Base-by-base conservation (phyloP, 2,113 vertebrate genomes). In the Pleuronectes platessa region DNA sequence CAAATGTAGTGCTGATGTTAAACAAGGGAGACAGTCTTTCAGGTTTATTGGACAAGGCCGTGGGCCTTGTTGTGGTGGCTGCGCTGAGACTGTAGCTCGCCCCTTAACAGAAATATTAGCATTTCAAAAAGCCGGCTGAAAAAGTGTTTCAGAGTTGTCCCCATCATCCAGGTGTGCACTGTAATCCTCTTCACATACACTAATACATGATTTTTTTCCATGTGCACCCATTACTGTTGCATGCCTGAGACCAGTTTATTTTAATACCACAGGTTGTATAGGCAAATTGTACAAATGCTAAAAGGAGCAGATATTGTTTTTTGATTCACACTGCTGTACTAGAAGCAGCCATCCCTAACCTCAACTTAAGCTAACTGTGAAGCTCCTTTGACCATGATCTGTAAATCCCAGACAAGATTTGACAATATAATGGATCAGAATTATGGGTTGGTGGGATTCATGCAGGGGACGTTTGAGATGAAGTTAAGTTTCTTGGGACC, bases 401-500 rank as follows among this genome's bases (percentile, higher is more conserved):
- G 1, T 61, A 81, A 78, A 81, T 64, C 54, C 51, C 42, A 10
- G 49, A 68, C 62, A 68, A 61, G 20, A 65, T 72, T 55, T 64
- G 65, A 45, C 67, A 59, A 74, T 70, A 68, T 70, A 69, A 79
- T 78, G 35, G 49, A 55, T 62, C 53, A 62, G 15, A 76, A 31
- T 74, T 56, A 60, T 54, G 60, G 45, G 21, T 21, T 60, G 35
- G 45, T 23, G 66, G 65, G 72, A 61, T 82, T 65, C 64, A 31
- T 81, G 27, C 58, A 23, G 59, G 60, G 42, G 59, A 78, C 45
- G 37, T 62, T 78, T 75, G 77, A 60, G 56, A 15, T 79, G 58
- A n/a, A 74, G 60, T 80, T 73, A 72, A 63, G 49, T 76, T 81
- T 82, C 26, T 20, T 27, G 31, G 80, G 69, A 74, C 62, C 65